Evolutionary conservation across 2,797 vertebrate species (phyloP), one percentile per base, ranked within the genome.

Genomic region (Mallotus villosus): DNA sequence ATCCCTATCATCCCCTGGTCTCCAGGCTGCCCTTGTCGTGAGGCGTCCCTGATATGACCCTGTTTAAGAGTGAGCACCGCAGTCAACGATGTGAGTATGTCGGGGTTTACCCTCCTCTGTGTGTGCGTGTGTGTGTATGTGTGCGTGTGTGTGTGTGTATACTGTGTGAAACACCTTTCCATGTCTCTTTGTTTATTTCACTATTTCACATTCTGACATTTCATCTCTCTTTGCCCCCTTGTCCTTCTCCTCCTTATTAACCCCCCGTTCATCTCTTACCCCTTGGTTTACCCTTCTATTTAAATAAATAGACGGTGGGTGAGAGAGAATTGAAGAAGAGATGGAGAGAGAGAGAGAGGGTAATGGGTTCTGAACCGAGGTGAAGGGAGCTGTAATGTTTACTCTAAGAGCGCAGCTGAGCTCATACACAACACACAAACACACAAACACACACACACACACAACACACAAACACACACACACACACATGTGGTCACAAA

Each of bases 81-180:
- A 92, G 91, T 81, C 90, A 90, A 71, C 88, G 89, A 92, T 91
- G 93, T 94, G 87, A 93, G 89, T 92, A 90, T 87, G 68, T 14
- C 2, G 5, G 66, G 37, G 19, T 74, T 51, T 58, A 46, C 2
- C 53, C 8, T n/a, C 29, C 29, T 27, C 27, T 65, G 21, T 57
- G 27, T 25, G 32, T 77, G 3, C 61, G n/a, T 73, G 21, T 72
- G 19, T 73, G 69, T 73, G 60, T 8, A 16, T 71, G 21, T 59
- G 37, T 67, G 62, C 49, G 34, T 72, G 61, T 68, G 21, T 37
- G 19, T 81, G 70, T 72, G 37, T 78, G 63, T 46, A 66, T 74
- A 63, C n/a, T 64, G 57, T 63, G 27, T 29, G 27, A 29, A 29
- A 29, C 27, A 29, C 27, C 19, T 41, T 32, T 37, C 27, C 17